Conservation (phyloP, 1,140 invertebrate genomes). For the Magallana angulata region DNA sequence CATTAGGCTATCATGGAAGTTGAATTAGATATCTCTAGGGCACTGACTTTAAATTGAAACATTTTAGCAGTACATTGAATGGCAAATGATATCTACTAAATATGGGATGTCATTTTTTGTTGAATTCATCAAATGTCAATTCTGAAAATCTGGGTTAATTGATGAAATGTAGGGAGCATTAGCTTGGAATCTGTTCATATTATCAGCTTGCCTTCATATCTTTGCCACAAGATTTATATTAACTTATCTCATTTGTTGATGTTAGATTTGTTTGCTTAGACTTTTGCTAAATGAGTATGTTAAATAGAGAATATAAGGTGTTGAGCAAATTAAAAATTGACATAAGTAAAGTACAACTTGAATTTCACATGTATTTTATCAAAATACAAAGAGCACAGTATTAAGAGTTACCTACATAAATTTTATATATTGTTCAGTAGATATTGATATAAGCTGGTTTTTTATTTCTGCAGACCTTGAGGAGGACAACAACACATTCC, state of each 20-base stretch:
- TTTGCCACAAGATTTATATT: too few relatives aligned
- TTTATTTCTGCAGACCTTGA: constrained; percentile 47
- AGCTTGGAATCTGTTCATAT: neutral
- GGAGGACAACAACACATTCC: constrained; percentile 27
- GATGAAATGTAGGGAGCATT: neutral
- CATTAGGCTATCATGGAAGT: neutral
- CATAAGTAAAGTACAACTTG: too few relatives aligned
- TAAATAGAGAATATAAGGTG: too few relatives aligned
- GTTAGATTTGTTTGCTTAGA: too few relatives aligned
- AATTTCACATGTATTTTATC: too few relatives aligned
- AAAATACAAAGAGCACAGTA: too few relatives aligned
- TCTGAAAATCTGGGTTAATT: constrained; percentile 3
- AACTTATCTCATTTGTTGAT: too few relatives aligned
- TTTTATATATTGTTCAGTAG: too few relatives aligned
- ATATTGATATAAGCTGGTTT: neutral
- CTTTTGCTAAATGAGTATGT: too few relatives aligned
- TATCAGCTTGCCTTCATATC: too few relatives aligned
- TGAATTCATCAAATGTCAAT: neutral
- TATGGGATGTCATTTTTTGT: constrained; percentile 12
- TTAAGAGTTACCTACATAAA: too few relatives aligned
- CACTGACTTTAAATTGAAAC: constrained; percentile 27
- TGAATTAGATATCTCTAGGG: constrained; percentile 1
- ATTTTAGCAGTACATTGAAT: neutral
- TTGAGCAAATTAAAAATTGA: too few relatives aligned
- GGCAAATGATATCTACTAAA: neutral